Conservation (phyloP, 2,113 vertebrate species). For the Vireo altiloquus region DNA sequence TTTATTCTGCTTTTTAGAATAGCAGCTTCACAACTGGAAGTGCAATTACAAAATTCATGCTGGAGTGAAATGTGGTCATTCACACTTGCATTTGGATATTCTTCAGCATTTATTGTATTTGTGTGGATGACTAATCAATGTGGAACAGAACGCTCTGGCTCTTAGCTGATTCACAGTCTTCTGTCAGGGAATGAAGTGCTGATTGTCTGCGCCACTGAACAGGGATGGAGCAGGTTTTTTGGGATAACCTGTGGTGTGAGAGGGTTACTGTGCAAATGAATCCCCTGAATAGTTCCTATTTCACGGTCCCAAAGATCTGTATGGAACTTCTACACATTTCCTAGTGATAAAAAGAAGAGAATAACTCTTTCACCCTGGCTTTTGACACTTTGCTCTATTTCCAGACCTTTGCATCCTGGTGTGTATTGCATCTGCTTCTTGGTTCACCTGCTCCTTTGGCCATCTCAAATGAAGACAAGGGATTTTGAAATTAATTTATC, state of each 20-base stretch:
- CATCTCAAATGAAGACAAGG: neutral
- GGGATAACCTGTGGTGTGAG: neutral
- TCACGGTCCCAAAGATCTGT: neutral
- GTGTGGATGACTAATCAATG: neutral
- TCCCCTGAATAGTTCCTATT: neutral
- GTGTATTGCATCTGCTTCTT: neutral
- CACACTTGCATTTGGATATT: neutral
- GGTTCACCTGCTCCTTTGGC: neutral
- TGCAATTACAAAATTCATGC: neutral
- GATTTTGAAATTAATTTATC: neutral
- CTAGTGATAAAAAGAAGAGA: neutral
- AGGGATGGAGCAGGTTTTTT: neutral
- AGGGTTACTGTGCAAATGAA: neutral
- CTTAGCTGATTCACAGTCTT: neutral
- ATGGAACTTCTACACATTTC: fast-evolving
- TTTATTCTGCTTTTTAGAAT: neutral
- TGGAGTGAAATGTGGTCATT: neutral
- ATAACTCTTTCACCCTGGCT: neutral
- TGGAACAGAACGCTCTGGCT: neutral
- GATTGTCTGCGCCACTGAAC: neutral
- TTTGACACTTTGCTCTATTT: neutral
- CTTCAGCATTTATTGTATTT: neutral
- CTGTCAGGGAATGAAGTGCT: neutral
- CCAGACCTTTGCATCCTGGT: neutral
- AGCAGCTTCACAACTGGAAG: neutral